Base-by-base conservation (phyloP, 2,113 vertebrate species). In the Lucifuga dentata region DNA sequence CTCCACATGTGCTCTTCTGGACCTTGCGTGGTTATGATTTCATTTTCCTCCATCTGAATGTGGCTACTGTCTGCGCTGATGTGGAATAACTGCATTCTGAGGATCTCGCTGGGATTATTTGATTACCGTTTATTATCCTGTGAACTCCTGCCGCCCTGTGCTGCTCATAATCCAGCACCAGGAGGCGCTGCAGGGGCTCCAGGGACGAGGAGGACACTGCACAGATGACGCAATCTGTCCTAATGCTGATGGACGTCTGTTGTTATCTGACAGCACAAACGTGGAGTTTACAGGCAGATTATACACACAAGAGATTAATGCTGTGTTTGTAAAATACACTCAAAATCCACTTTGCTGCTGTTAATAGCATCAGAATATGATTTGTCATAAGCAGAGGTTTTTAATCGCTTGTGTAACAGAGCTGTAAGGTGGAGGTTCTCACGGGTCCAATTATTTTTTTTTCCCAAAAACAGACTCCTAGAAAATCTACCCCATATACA, bases 21-120 rank as follows among this genome's bases (percentile, higher is more conserved):
- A 44, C 8, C 35, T 55, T n/a, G 13, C 10, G 35, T 44, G 39
- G 43, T 68, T 33, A n/a, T 59, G 55, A 73, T 78, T 68, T 52
- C 29, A 78, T 83, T 71, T 59, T 51, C 59, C n/a, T 66, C 29
- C 46, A 6, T 55, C 40, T 73, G 40, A 78, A 58, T 73, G 59
- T 60, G 45, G 53, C 57, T 68, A 17, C 66, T 72, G 73, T 68
- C 44, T 68, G 20, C n/a, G 38, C 49, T 77, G 57, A 80, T 61
- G 44, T 10, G 60, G 59, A 11, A 55, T 69, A 76, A 76, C 56
- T 70, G 41, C 29, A 61, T 76, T 73, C 38, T 21, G 35, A n/a
- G n/a, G 32, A 39, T 63, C 55, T 76, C 44, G 36, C 62, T 8
- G 36, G 48, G 71, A 60, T 63, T 23, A 78, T 81, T 59, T 64